Evolutionary conservation across 2,113 vertebrate genomes (phyloP).

Genomic region (Mormyrus iriodes): DNA sequence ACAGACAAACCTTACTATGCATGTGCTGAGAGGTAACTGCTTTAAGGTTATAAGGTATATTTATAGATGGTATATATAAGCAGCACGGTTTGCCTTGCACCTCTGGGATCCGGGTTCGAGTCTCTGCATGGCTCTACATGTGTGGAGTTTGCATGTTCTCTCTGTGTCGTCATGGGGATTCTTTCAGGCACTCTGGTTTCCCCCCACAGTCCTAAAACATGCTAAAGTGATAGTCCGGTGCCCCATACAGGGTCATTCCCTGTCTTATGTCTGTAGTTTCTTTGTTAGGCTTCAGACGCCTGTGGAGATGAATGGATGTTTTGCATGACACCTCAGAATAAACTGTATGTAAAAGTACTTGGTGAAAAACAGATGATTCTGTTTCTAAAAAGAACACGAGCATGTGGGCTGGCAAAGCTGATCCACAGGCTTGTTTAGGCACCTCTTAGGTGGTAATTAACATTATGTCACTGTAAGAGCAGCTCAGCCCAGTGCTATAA

Average conservation of each 20-base stretch:
- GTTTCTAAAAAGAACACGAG: background rate
- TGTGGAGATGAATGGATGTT: background rate
- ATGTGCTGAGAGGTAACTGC: background rate
- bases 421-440: background rate
- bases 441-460: background rate
- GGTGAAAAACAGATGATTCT: background rate
- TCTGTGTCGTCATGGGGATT: background rate
- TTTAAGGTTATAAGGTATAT: background rate
- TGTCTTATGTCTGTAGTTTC: background rate
- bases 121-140: background rate
- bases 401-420: background rate
- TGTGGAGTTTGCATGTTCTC: background rate
- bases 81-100: background rate
- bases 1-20: background rate
- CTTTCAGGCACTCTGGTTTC: background rate
- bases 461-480: background rate
- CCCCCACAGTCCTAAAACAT: background rate
- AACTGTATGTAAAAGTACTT: background rate
- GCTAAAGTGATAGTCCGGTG: background rate
- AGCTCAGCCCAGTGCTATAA: background rate
- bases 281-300: background rate
- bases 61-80: background rate
- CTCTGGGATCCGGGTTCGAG: background rate
- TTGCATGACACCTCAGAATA: background rate
- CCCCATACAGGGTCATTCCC: background rate